Percentiles rank a stretch among this genome's conserved stretches.
Conservation (phyloP, 2,113 vertebrate genomes). For the Bothrops jararaca region DNA sequence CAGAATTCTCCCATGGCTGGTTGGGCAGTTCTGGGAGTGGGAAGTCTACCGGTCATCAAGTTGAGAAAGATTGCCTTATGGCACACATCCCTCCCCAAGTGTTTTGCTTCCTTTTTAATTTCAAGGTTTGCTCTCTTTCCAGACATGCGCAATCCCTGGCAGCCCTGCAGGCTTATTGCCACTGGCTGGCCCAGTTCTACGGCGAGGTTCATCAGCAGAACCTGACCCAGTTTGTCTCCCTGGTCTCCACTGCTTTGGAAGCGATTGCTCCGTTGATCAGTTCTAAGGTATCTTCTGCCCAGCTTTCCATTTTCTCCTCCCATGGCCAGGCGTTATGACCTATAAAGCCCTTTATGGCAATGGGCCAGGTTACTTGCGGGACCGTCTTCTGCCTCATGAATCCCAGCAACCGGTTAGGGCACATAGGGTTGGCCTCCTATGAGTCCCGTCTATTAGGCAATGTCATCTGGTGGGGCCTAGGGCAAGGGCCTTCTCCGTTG, state of each 20-base stretch:
- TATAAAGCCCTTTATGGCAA: too few species aligned
- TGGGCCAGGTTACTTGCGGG: too few species aligned
- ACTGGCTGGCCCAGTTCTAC: slow-evolving; percentile 97
- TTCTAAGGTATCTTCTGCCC: slow-evolving; percentile 80
- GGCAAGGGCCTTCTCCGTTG: too few species aligned
- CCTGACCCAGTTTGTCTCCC: slow-evolving; percentile 86
- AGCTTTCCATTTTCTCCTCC: too few species aligned
- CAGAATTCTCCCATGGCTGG: background rate
- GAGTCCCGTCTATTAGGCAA: too few species aligned
- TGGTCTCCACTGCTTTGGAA: slow-evolving; percentile 89
- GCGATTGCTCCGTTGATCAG: slow-evolving; percentile 91
- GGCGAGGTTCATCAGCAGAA: slow-evolving; percentile 89
- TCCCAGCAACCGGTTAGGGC: too few species aligned
- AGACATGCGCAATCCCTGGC: slow-evolving; percentile 96
- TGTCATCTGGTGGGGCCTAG: too few species aligned
- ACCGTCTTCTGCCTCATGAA: too few species aligned
- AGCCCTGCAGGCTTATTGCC: slow-evolving; percentile 92
- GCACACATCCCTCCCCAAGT: background rate
- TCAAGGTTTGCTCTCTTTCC: slow-evolving; percentile 20
- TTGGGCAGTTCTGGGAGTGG: background rate
- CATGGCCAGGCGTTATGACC: accelerated
- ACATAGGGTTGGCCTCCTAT: too few species aligned
- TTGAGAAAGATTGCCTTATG: background rate
- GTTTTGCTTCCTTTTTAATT: background rate
- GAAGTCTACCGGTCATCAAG: background rate